These are phyloP conservation scores for Leptinotarsa undecemlineata DNA, from an alignment of 1,140 invertebrate species.

Conservation along the genomic window DNA sequence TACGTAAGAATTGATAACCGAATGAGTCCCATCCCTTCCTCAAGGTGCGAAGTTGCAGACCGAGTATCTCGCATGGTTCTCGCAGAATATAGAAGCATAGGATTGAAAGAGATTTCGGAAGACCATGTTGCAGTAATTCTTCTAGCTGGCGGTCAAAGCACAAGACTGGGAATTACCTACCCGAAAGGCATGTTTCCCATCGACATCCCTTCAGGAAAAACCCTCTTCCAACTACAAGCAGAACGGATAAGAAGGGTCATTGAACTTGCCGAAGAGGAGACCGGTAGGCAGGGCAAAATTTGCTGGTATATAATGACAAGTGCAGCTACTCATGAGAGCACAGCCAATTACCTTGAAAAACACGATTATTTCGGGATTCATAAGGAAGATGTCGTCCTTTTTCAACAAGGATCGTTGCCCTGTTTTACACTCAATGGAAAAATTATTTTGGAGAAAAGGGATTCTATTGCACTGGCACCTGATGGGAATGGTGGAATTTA, in stretches of 20 bases:
- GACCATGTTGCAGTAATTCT: constrained; percentile 84
- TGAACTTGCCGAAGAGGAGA: constrained; percentile 70
- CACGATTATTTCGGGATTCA: constrained; percentile 88
- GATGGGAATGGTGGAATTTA: constrained; percentile 99
- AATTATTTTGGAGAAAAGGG: constrained; percentile 83
- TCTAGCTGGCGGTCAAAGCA: constrained; percentile 75
- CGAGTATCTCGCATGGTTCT: constrained; percentile 63
- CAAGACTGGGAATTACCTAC: constrained; percentile 88
- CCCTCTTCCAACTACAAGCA: constrained; percentile 93
- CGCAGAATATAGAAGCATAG: constrained; percentile 67
- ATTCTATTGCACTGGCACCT: constrained; percentile 84
- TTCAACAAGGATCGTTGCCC: constrained; percentile 91
- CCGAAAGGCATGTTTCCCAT: constrained; percentile 97
- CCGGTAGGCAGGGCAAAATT: constrained; percentile 70
- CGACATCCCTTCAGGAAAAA: constrained; percentile 75
- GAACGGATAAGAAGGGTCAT: constrained; percentile 84
- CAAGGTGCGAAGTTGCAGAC: constrained; percentile 72
- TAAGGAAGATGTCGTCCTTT: constrained; percentile 81
- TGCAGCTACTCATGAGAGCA: constrained; percentile 86
- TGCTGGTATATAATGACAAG: constrained; percentile 99
- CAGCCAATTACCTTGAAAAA: constrained; percentile 78
- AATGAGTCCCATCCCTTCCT: constrained; percentile 78
- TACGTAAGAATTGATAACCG: constrained; percentile 73
- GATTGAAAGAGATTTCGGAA: constrained; percentile 72
- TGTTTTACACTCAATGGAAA: constrained; percentile 94